Base-by-base conservation (phyloP, 2,888 invertebrate species). In the Amblyteles armatorius region DNA sequence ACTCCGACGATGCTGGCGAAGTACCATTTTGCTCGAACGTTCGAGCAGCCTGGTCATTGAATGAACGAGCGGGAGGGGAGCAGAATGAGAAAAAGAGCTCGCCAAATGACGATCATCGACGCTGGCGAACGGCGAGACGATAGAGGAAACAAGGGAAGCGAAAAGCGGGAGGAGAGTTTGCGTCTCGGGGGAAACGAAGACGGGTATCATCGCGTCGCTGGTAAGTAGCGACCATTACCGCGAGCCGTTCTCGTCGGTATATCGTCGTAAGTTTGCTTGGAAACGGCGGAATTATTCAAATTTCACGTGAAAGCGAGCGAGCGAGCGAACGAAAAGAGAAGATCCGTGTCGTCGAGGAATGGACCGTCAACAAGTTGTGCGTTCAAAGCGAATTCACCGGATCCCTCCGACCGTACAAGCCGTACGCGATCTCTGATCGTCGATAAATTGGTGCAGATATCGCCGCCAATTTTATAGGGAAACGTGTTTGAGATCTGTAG, bases 271-370 rank as follows among this genome's bases (percentile, higher is more conserved):
- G 90, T 91, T 90, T 89, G 92, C 92, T 87, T 92, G 90, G 89
- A 91, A 93, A 93, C 91, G 92, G 88, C 87, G 82, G 84, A 92
- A 92, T 93, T 93, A 93, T 93, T 93, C 90, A 93, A 92, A 93
- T 92, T 88, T 88, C 74, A 69, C 87, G 88, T 85, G 87, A 86
- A 82, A 85, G 73, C 79, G 74, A 65, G 82, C 79, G 74, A 65
- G 82, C 89, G 87, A 88, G 87, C 82, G 83, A 69, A 67, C 71
- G 48, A 87, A 83, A 83, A 79, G 85, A 86, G 85, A 29, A 87
- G 88, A 89, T 63, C 89, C 71, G 71, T 74, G 81, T 65, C 79
- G 60, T 85, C 72, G 63, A 69, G 74, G 79, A 71, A 76, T 82
- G 76, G 79, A 82, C 85, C 44, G 85, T 85, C 87, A 87, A 91